Evolutionary conservation across 2,113 vertebrate genomes (phyloP), one percentile per base, ranked within the genome.

Genomic region (Campylorhamphus procurvoides): DNA sequence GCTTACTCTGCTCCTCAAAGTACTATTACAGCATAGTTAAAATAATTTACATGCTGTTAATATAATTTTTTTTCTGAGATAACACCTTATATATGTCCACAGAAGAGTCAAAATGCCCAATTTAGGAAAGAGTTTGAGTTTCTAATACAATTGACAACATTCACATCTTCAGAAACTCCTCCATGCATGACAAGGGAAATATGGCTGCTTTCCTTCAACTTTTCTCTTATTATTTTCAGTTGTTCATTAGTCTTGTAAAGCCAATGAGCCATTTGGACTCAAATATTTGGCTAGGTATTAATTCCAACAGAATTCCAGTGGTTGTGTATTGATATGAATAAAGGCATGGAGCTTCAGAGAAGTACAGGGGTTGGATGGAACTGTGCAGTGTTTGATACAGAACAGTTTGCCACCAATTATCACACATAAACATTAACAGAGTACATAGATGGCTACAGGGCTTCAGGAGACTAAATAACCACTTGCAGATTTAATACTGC

Each of bases 381-480:
- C 22, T 1, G 2, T 0, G 0, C 18, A 27, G 49, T 3, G 28
- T 42, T 84, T 91, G 47, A 91, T 9, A 12, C 28, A 93, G 89
- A 91, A 59, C 74, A 91, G 47, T 73, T 93, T 92, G 88, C 59
- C 83, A 84, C 64, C 64, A 91, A 66, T 89, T 91, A 89, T 19
- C 59, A 64, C 66, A 80, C 80, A 63, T 74, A 74, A 96, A 95
- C 60, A 53, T 18, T 53, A 68, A 58, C 58, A 77, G 75, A 67
- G 49, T 49, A 66, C 62, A 81, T 46, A 69, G 90, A 87, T 0
- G 18, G 46, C 75, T 84, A 47, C 44, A 60, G 84, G 55, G 42
- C 44, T 92, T 79, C 33, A 72, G 40, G 13, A 90, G 63, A 74
- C 64, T 91, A 93, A 80, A 37, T 95, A 93, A 90, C 24, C n/a